Percentiles rank a stretch among this genome's conserved stretches.
Conservation (phyloP, 2,113 vertebrate species). For the Notarius quadriscutis region DNA sequence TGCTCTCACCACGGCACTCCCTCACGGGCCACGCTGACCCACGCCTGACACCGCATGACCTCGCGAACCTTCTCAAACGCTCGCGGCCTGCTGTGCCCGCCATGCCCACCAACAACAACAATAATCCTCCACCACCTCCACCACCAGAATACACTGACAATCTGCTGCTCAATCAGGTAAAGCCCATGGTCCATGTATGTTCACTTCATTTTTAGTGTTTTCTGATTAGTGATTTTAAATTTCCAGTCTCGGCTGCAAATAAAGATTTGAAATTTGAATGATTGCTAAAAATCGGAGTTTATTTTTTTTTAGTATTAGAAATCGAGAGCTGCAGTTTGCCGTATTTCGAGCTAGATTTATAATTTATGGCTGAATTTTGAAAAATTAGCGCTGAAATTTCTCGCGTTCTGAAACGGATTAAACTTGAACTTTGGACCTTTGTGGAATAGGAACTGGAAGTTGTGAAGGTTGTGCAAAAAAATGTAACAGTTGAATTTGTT, state of each 20-base stretch:
- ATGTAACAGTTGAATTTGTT: too few species aligned
- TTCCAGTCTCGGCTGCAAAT: neutral
- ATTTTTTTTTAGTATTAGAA: too few species aligned
- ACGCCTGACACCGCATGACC: constrained; percentile 86
- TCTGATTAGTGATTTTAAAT: neutral
- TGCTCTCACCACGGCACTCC: constrained; percentile 94
- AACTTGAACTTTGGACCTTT: too few species aligned
- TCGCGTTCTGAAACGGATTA: too few species aligned
- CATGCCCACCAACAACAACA: constrained; percentile 12
- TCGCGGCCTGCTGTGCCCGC: constrained; percentile 63
- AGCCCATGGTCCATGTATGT: neutral
- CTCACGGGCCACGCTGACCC: constrained; percentile 90
- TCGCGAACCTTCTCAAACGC: constrained; percentile 89
- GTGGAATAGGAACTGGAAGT: too few species aligned
- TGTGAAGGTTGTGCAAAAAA: too few species aligned
- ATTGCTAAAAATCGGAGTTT: too few species aligned
- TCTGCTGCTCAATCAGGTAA: constrained; percentile 59
- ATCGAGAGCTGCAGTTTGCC: too few species aligned
- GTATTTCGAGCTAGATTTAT: neutral
- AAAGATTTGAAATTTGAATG: neutral
- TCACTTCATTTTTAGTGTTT: neutral
- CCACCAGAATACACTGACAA: constrained; percentile 86
- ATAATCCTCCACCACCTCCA: constrained; percentile 41
- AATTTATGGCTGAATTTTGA: too few species aligned
- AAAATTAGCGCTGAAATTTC: too few species aligned